Percentiles rank a stretch among this genome's conserved stretches.
phyloP scores from a whole-genome alignment of 2,113 vertebrate species.

The Egretta garzetta region DNA sequence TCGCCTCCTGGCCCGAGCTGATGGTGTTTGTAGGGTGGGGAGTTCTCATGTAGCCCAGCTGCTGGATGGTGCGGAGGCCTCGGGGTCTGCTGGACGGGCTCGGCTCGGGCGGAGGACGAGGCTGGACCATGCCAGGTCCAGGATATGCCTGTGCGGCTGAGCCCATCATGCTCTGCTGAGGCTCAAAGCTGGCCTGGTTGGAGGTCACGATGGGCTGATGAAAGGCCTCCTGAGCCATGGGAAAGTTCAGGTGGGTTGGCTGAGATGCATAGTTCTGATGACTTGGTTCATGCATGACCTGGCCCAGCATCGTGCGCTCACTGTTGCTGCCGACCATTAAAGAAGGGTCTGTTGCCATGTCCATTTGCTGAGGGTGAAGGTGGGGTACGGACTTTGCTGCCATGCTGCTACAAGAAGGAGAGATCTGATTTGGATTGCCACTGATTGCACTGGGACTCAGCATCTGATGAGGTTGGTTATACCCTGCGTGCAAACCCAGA shows the following conservation, averaged over 20 bases:
- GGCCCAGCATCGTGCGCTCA: constrained; percentile 58
- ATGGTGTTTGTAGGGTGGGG: constrained; percentile 64
- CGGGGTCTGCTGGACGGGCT: constrained; percentile 77
- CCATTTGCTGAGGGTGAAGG: constrained; percentile 72
- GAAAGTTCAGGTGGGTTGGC: constrained; percentile 55
- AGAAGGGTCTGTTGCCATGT: constrained; percentile 18
- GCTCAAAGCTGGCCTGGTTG: constrained; percentile 76
- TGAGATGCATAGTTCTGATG: constrained; percentile 82
- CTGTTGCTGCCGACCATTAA: constrained; percentile 64
- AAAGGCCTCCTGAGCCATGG: constrained; percentile 74
- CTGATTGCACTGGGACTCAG: constrained; percentile 68
- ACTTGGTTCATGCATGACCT: constrained; percentile 52
- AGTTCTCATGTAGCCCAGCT: constrained; percentile 76
- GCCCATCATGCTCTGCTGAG: constrained; percentile 67
- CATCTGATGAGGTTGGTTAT: constrained; percentile 79
- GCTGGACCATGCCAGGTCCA: constrained; percentile 78
- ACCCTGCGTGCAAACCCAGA: constrained; percentile 75
- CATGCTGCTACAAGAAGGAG: constrained; percentile 74
- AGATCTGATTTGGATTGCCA: constrained; percentile 73
- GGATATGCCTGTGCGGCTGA: constrained; percentile 47
- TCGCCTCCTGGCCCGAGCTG: constrained; percentile 69
- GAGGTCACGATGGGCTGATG: constrained; percentile 67
- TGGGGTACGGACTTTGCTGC: constrained; percentile 57
- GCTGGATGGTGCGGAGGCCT: constrained; percentile 73
- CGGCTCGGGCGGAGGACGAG: constrained; percentile 85